Evolutionary conservation across 2,113 vertebrate species (phyloP), one percentile per base, ranked within the genome.

Genomic region (Polypterus senegalus): DNA sequence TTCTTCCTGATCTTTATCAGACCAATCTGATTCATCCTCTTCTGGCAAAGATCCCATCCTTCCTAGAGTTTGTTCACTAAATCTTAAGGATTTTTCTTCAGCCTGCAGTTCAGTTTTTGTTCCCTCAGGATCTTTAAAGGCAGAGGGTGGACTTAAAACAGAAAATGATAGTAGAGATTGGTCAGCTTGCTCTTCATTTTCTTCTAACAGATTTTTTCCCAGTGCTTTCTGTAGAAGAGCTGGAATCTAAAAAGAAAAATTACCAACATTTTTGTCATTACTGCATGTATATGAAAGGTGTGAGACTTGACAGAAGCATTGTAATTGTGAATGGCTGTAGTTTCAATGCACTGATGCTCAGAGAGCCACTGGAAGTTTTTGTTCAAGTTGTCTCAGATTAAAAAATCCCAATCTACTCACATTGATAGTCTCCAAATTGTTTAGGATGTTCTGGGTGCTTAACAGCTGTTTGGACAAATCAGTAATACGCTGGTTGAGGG

Each of bases 1-100:
- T 9, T 77, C 70, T 11, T 55, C 54, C n/a, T 5, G 5, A 9
- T 5, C 54, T 11, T 57, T 57, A 69, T 86, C 81, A 9, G 82
- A 86, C 82, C 81, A 88, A 62, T 86, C 84, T 11, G 82, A 82
- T 49, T 85, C 84, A 63, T 81, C 81, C 58, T 84, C 82, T 65
- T 86, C 84, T 64, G 77, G 79, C 46, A 85, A 75, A 3, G 79
- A 69, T 4, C 81, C 78, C 56, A 57, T 57, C 56, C 56, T 27
- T 27, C 56, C 27, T 61, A 86, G 65, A 9, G 62, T 9, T 47
- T 78, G 78, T 48, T 82, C 80, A 60, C 81, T 79, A 5, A 64
- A 72, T 0, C 61, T n/a, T 1, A 58, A 52, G 46, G 72, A 76
- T 64, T 9, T 6, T 6, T 7, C 6, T 9, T 66, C 62, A 46